A percentile compares a stretch with the other conserved stretches of the same genome.
Evolutionary conservation across 1,140 invertebrate species (phyloP).

Genomic region (Polypedilum vanderplanki): DNA sequence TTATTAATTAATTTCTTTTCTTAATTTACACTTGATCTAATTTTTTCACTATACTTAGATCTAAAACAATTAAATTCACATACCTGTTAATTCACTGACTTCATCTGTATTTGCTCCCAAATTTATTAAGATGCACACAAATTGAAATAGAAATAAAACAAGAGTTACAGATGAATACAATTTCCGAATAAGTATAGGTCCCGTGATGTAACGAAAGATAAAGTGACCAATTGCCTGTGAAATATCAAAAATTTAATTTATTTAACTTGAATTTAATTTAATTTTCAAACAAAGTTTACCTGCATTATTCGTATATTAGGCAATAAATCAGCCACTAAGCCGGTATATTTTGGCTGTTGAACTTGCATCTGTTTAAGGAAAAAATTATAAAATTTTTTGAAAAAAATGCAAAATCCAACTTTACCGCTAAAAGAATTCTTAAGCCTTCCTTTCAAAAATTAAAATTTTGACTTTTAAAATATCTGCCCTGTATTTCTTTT

Average conservation of each 20-base stretch:
- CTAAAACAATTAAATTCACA: not conserved
- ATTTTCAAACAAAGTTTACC: no score
- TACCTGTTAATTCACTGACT: slow-evolving; percentile 62
- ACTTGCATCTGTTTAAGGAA: slow-evolving; percentile 32
- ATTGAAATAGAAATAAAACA: slow-evolving; percentile 57
- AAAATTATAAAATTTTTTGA: no score
- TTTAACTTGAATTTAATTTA: no score
- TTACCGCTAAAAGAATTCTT: not conserved
- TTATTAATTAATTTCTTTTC: no score
- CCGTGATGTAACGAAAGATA: slow-evolving; percentile 66
- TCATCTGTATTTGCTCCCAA: slow-evolving; percentile 63
- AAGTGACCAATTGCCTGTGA: slow-evolving; percentile 64
- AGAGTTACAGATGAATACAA: slow-evolving; percentile 55
- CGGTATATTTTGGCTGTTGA: slow-evolving; percentile 41
- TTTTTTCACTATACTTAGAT: no score
- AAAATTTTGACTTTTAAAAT: not conserved
- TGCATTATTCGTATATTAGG: slow-evolving; percentile 74
- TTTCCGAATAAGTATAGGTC: slow-evolving; percentile 51
- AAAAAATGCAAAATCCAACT: not conserved
- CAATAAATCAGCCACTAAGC: slow-evolving; percentile 73
- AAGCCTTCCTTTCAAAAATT: no score
- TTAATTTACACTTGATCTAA: no score
- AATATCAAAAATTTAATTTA: no score
- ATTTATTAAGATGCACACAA: slow-evolving; percentile 56
- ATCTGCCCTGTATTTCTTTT: not conserved